phyloP scores from a whole-genome alignment of 2,797 vertebrate genomes.

The Aphelocoma californica region DNA sequence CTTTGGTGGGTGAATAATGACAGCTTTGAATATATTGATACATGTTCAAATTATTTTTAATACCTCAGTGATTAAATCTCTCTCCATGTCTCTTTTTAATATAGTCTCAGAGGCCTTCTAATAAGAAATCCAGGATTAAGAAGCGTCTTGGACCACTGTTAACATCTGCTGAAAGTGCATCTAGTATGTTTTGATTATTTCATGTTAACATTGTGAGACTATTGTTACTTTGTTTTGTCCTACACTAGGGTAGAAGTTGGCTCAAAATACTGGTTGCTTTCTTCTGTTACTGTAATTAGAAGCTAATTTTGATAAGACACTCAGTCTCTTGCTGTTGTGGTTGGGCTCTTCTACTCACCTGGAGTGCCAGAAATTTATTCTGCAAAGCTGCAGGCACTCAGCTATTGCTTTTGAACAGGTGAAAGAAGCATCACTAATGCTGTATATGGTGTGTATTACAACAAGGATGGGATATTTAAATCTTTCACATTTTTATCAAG shows the following conservation, averaged over 20 bases:
- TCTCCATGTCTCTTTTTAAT: background rate
- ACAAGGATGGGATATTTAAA: background rate
- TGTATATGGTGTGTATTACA: background rate
- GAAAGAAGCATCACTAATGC: background rate
- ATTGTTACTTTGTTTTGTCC: background rate
- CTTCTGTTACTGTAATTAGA: background rate
- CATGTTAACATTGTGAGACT: background rate
- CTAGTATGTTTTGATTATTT: slow-evolving; percentile 1
- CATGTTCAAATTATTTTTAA: background rate
- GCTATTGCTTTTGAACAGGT: background rate
- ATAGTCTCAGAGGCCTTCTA: slow-evolving; percentile 68
- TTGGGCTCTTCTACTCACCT: background rate
- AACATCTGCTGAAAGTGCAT: slow-evolving; percentile 68
- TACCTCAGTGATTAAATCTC: background rate
- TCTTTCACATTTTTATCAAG: background rate
- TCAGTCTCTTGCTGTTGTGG: background rate
- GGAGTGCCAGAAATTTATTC: background rate
- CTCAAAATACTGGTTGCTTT: background rate
- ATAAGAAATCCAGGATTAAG: slow-evolving; percentile 61
- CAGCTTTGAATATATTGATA: background rate
- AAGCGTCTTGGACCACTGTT: slow-evolving; percentile 65
- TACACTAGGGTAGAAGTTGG: background rate
- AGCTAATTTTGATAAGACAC: background rate
- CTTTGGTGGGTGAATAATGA: background rate
- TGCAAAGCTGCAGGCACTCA: background rate